Evolutionary conservation across 2,113 vertebrate genomes (phyloP).

Genomic region (Pseudopodoces humilis): DNA sequence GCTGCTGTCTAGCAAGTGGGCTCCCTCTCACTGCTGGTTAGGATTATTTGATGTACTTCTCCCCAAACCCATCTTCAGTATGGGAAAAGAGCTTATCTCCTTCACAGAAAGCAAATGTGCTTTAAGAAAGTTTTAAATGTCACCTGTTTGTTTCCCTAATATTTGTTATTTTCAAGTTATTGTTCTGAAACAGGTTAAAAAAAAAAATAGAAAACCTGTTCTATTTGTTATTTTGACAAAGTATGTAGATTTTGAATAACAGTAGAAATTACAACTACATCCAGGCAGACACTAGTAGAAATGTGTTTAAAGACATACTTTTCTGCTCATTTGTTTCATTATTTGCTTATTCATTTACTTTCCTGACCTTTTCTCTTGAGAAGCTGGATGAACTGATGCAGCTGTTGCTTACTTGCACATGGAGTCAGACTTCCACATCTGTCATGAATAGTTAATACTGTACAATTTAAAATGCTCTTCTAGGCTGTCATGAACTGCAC

Average conservation of each 20-base stretch:
- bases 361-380: neutral
- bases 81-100: neutral
- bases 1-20: neutral
- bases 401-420: neutral
- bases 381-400: neutral
- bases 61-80: neutral
- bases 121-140: neutral
- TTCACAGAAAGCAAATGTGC: rapidly evolving
- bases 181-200: neutral
- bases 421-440: neutral
- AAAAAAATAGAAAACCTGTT: neutral
- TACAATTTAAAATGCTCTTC: neutral
- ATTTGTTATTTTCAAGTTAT: neutral
- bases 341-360: neutral
- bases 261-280: neutral
- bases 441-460: neutral
- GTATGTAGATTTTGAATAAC: neutral
- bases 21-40: neutral
- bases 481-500: neutral
- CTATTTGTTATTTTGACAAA: neutral
- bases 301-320: neutral
- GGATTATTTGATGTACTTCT: neutral
- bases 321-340: neutral
- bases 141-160: neutral
- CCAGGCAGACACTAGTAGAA: neutral